phyloP scores from a whole-genome alignment of 2,797 vertebrate genomes.

The Allobates femoralis region DNA sequence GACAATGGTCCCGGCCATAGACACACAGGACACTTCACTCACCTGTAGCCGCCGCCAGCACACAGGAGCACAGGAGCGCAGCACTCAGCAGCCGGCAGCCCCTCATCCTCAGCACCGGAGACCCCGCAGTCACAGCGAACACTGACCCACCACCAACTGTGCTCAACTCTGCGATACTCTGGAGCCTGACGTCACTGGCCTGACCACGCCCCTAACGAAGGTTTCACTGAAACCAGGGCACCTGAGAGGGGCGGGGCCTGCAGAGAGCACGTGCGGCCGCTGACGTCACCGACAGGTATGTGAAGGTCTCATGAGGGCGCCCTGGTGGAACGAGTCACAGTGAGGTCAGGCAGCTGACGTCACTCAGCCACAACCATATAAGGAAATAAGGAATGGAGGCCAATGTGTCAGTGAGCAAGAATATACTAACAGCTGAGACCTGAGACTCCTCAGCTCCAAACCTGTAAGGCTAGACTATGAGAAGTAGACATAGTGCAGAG shows the following conservation, averaged over 20 bases:
- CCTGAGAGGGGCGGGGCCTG: background rate
- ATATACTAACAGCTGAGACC: too few relatives aligned
- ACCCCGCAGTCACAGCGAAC: background rate
- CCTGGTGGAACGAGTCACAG: background rate
- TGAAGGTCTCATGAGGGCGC: background rate
- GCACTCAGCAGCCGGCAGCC: background rate
- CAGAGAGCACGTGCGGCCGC: background rate
- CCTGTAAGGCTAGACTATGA: too few relatives aligned
- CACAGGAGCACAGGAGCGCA: background rate
- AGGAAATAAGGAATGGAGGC: background rate
- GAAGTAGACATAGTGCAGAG: too few relatives aligned
- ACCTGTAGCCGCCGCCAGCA: conserved; percentile 11
- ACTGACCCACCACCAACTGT: background rate
- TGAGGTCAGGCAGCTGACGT: background rate
- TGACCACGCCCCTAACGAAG: background rate
- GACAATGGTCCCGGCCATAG: too few relatives aligned
- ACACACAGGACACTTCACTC: too few relatives aligned
- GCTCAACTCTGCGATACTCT: background rate
- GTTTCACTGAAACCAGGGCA: conserved; percentile 30
- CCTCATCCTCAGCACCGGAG: background rate
- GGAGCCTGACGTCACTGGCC: background rate
- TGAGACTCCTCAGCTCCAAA: too few relatives aligned
- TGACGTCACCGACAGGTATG: conserved; percentile 25
- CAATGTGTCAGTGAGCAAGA: too few relatives aligned
- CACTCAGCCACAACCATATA: background rate